These are phyloP conservation scores for Tautogolabrus adspersus DNA, from an alignment of 2,113 vertebrate genomes.

Conservation along the genomic window DNA sequence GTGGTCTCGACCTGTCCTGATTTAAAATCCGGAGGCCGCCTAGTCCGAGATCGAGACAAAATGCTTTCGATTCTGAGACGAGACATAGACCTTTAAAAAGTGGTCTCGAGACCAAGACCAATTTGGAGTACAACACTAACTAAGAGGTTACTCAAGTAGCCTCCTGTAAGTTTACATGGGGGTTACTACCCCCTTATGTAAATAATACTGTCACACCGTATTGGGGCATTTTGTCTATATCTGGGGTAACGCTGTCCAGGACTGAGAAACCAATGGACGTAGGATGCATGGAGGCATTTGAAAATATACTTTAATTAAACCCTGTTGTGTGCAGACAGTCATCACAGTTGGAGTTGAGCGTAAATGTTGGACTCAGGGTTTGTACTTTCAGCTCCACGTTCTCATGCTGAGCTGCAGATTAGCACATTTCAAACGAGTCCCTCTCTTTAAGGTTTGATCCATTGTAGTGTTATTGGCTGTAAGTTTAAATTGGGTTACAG, in stretches of 20 bases:
- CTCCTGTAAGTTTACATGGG: too few relatives aligned
- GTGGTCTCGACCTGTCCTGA: too few relatives aligned
- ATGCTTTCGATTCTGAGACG: too few relatives aligned
- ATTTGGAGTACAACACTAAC: too few relatives aligned
- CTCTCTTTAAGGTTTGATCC: conserved; percentile 37
- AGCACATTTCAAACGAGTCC: conserved; percentile 29
- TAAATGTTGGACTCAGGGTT: conserved; percentile 30
- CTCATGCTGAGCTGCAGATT: conserved; percentile 34
- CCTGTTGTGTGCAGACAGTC: background rate
- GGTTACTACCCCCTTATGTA: too few relatives aligned
- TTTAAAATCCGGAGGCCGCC: too few relatives aligned
- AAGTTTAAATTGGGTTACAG: conserved; percentile 49
- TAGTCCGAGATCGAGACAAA: too few relatives aligned
- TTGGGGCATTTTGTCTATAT: too few relatives aligned
- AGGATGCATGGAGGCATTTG: background rate
- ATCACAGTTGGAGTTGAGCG: conserved; percentile 4
- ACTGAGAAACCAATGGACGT: background rate
- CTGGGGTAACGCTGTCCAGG: background rate
- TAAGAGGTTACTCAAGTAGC: too few relatives aligned
- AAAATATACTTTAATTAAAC: background rate
- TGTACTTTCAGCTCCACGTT: conserved; percentile 24
- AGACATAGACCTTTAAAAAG: too few relatives aligned
- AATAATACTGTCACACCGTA: too few relatives aligned
- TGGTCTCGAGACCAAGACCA: too few relatives aligned
- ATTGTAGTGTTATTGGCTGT: conserved; percentile 44